Evolutionary conservation across 2,113 vertebrate species (phyloP), one percentile per base, ranked within the genome.

Genomic region (Macroglossus sobrinus): DNA sequence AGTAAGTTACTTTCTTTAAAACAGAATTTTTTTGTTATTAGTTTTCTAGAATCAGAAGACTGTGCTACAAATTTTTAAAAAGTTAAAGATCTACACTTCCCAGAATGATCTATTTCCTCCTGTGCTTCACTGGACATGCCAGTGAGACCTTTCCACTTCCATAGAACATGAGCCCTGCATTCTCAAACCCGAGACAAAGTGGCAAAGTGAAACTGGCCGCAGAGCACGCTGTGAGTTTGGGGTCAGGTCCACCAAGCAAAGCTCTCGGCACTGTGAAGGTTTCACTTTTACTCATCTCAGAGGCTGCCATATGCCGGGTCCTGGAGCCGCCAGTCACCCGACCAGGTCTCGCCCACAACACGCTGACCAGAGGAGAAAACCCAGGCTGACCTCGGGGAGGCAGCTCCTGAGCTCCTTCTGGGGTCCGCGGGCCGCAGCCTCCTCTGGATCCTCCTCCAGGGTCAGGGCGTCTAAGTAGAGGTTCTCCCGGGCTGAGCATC

Each of bases 381-480:
- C 71, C 66, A 33, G 1, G 14, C 98, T 50, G 96, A 99, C 99
- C 99, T 99, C 99, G 0, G 98, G 98, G 94, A 99, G 97, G 92
- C 98, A 98, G 0, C 98, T 98, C 96, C 99, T 98, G 98, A 99
- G 98, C 90, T 99, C 99, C 53, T 96, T 97, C 84, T 99, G 99
- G 96, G 99, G 97, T 66, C 98, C 97, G 43, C 86, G 98, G 55
- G 99, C 93, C 0, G 92, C 98, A 0, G 98, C 98, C 68, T 99
- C 99, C 40, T 99, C 99, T 0, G 98, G 95, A n/a, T 99, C 98
- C 0, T 99, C 98, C 79, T 99, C 99, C 50, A 99, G 98, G 21
- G 99, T 99, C 95, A 99, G 95, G 0, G 99, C 99, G 5, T 99
- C 99, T 98, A 99, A 97, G 76, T 99, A 99, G 94, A 99, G 98